Evolutionary conservation across 92 coral and sea anemone genomes (phyloP).

Genomic region (Phenganax marumi): DNA sequence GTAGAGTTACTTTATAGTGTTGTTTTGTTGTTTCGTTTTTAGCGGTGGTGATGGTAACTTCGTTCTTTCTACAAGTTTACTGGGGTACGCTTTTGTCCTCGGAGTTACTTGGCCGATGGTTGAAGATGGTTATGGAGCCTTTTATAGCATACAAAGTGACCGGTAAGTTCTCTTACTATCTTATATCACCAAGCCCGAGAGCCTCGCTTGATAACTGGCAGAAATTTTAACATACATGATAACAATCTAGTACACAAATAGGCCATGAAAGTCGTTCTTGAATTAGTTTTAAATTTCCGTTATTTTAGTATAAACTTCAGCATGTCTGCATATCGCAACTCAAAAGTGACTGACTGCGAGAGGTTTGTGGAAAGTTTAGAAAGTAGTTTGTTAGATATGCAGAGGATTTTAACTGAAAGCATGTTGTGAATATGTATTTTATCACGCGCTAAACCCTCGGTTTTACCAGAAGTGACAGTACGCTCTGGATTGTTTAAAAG

Average conservation of each 20-base stretch:
- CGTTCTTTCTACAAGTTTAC: constrained; percentile 79
- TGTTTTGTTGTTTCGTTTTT: not conserved
- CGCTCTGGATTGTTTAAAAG: too few relatives aligned
- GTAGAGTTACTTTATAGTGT: not conserved
- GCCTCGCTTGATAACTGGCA: not conserved
- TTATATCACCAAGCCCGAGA: not conserved
- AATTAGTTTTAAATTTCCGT: not conserved
- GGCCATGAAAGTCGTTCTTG: too few relatives aligned
- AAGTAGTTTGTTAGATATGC: constrained; percentile 29
- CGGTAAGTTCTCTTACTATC: constrained; percentile 47
- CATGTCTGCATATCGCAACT: constrained; percentile 9
- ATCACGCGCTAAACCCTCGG: not conserved
- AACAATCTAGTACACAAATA: not conserved
- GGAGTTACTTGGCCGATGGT: constrained; percentile 87
- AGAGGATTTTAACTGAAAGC: constrained; percentile 18
- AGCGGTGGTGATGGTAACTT: constrained; percentile 96
- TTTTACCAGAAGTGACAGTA: too few relatives aligned
- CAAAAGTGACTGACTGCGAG: constrained; percentile 30
- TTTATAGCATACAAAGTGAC: constrained; percentile 73
- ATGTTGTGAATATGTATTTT: not conserved
- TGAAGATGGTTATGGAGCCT: constrained; percentile 83
- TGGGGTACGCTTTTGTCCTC: constrained; percentile 58
- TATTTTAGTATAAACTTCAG: constrained; percentile 15
- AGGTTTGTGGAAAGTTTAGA: constrained; percentile 20
- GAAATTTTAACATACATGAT: not conserved